A percentile compares a stretch with the other conserved stretches of the same genome.
Evolutionary conservation across 2,888 invertebrate species (phyloP).

Genomic region (Drosophila suboccidentalis): DNA sequence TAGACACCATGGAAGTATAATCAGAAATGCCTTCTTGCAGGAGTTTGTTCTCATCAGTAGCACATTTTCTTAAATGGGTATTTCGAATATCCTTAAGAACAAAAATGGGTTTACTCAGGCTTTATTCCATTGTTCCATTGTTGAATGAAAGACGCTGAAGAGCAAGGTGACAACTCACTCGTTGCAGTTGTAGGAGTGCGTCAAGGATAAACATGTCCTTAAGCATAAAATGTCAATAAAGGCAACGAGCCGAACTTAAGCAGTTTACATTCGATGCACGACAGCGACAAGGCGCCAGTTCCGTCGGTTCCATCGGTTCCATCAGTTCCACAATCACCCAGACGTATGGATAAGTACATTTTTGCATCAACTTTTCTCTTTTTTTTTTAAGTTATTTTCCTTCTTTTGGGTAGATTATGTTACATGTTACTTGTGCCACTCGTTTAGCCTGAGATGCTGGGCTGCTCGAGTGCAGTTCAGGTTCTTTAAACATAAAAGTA

Average conservation of each 20-base stretch:
- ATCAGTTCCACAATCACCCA: slow-evolving; percentile 8
- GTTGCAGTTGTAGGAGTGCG: slow-evolving; percentile 19
- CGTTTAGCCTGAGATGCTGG: slow-evolving; percentile 28
- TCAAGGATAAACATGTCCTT: slow-evolving; percentile 74
- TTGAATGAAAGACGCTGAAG: neutral
- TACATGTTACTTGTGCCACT: slow-evolving; percentile 41
- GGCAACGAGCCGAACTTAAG: slow-evolving; percentile 71
- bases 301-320: slow-evolving; percentile 18
- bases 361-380: slow-evolving; percentile 30
- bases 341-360: slow-evolving; percentile 18
- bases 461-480: slow-evolving; percentile 40
- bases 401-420: slow-evolving; percentile 41
- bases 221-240: slow-evolving; percentile 78
- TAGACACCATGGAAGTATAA: neutral
- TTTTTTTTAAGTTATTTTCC: slow-evolving; percentile 10
- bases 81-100: neutral
- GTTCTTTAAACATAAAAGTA: slow-evolving; percentile 23
- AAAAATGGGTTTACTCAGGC: neutral
- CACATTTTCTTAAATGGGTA: slow-evolving; percentile 11
- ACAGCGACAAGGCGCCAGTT: slow-evolving; percentile 47
- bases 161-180: slow-evolving; percentile 2
- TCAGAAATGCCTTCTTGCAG: slow-evolving; percentile 12
- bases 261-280: slow-evolving; percentile 60
- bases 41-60: slow-evolving; percentile 6
- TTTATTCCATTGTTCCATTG: neutral